phyloP scores from a whole-genome alignment of 1,140 invertebrate species.

The Brachionus angularis region DNA sequence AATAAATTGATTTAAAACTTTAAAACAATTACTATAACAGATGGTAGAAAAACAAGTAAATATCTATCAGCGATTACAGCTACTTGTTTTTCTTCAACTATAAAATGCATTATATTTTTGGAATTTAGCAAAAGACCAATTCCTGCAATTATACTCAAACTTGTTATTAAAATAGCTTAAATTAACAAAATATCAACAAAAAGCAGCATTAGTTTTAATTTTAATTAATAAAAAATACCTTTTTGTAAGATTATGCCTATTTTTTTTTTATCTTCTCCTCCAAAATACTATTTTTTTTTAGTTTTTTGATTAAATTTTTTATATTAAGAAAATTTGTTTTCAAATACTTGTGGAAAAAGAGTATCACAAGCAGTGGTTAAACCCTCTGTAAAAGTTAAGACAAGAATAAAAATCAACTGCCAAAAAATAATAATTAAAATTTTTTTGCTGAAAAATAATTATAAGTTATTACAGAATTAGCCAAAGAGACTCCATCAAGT shows the following conservation, averaged over 20 bases:
- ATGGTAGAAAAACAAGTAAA: slow-evolving; percentile 15
- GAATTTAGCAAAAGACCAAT: neutral
- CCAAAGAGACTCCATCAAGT: slow-evolving; percentile 36
- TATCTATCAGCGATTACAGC: slow-evolving; percentile 41
- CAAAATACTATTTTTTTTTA: too few species aligned
- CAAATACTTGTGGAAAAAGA: slow-evolving; percentile 32
- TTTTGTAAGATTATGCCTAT: slow-evolving; percentile 40
- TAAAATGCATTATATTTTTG: neutral
- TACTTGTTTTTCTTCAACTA: slow-evolving; percentile 6
- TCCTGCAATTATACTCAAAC: neutral
- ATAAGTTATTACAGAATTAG: slow-evolving; percentile 2
- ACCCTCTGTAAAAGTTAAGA: slow-evolving; percentile 18
- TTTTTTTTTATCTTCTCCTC: slow-evolving; percentile 12
- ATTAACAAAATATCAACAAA: too few species aligned
- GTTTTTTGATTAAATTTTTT: too few species aligned
- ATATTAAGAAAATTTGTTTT: neutral
- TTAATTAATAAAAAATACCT: neutral
- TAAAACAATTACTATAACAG: neutral
- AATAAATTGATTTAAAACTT: neutral
- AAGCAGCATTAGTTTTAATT: too few species aligned
- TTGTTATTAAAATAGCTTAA: slow-evolving; percentile 11
- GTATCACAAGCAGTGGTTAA: slow-evolving; percentile 36
- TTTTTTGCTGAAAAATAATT: neutral
- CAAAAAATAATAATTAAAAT: neutral
- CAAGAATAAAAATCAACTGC: slow-evolving; percentile 16